A percentile compares a stretch with the other conserved stretches of the same genome.
phyloP scores from a whole-genome alignment of 37 sponge, comb jelly and placozoan species.

The Halichondria panicea region DNA sequence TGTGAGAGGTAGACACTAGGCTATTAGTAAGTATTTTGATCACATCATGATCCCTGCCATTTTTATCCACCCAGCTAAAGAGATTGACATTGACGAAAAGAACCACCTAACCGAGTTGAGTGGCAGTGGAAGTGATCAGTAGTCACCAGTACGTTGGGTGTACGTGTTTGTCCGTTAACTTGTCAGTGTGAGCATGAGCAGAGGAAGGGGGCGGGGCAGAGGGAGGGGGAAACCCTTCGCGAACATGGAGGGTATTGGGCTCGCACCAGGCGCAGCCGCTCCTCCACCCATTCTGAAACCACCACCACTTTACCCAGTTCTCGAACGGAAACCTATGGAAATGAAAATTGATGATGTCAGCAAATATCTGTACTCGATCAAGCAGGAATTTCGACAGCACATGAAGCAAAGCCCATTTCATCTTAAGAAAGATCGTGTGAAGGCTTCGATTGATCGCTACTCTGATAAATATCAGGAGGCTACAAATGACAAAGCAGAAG shows the following conservation, averaged over 20 bases:
- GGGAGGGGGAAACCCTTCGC: conserved; percentile 31
- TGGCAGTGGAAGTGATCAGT: too few relatives aligned
- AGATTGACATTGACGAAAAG: neutral
- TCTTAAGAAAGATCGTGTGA: conserved; percentile 1
- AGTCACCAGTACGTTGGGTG: neutral
- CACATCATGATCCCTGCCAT: too few relatives aligned
- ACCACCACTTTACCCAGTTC: conserved; percentile 56
- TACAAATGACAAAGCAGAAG: neutral
- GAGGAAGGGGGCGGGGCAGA: conserved; percentile 58
- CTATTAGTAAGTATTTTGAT: too few relatives aligned
- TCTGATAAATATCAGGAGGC: conserved; percentile 23
- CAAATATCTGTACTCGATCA: conserved; percentile 20
- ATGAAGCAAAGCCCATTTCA: conserved; percentile 48
- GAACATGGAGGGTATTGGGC: conserved; percentile 30
- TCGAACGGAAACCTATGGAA: conserved; percentile 39
- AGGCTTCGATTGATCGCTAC: conserved; percentile 18
- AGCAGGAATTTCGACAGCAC: conserved; percentile 34
- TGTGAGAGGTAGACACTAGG: too few relatives aligned
- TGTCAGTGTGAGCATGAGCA: conserved; percentile 32
- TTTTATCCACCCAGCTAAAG: too few relatives aligned
- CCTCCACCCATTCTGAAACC: conserved; percentile 71
- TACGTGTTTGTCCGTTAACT: neutral
- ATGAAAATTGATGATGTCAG: neutral
- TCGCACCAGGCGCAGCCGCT: conserved; percentile 44
- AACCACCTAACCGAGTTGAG: neutral